Evolutionary conservation across 2,888 invertebrate species (phyloP).

Genomic region (Oscheius sp.): DNA sequence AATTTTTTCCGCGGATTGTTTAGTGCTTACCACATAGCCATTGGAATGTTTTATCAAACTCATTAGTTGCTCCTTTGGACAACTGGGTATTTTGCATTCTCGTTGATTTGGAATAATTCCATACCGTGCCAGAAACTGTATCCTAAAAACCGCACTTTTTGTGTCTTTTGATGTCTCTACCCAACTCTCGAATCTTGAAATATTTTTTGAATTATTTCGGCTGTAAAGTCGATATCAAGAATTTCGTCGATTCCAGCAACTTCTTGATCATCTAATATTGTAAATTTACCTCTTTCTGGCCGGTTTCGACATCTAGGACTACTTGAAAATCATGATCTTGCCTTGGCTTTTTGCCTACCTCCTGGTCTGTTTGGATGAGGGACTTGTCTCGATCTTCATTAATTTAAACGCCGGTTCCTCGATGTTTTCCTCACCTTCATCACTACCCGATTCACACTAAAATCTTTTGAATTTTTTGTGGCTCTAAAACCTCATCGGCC

Average conservation of each 20-base stretch:
- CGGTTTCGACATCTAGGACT: slow-evolving; percentile 37
- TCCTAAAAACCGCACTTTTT: slow-evolving; percentile 35
- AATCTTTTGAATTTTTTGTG: neutral
- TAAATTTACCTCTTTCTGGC: slow-evolving; percentile 51
- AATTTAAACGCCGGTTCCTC: slow-evolving; percentile 24
- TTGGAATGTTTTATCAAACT: slow-evolving; percentile 55
- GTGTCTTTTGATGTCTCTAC: no score
- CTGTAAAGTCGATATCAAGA: slow-evolving; percentile 40
- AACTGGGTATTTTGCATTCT: slow-evolving; percentile 42
- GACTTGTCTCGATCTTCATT: slow-evolving; percentile 10
- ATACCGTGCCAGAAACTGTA: slow-evolving; percentile 50
- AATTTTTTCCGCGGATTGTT: no score
- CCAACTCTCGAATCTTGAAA: slow-evolving; percentile 46
- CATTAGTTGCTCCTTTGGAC: slow-evolving; percentile 54
- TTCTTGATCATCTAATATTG: slow-evolving; percentile 45
- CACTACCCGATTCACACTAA: slow-evolving; percentile 29
- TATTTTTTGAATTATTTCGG: slow-evolving; percentile 43
- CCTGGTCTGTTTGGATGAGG: neutral
- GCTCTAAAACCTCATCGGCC: slow-evolving; percentile 19
- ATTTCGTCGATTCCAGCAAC: slow-evolving; percentile 46
- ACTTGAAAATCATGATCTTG: neutral
- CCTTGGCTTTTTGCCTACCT: no score
- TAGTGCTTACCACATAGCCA: slow-evolving; percentile 52
- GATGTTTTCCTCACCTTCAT: slow-evolving; percentile 29
- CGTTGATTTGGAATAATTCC: slow-evolving; percentile 52